Conservation (phyloP, 2,888 invertebrate species). For the Frankliniella intonsa region DNA sequence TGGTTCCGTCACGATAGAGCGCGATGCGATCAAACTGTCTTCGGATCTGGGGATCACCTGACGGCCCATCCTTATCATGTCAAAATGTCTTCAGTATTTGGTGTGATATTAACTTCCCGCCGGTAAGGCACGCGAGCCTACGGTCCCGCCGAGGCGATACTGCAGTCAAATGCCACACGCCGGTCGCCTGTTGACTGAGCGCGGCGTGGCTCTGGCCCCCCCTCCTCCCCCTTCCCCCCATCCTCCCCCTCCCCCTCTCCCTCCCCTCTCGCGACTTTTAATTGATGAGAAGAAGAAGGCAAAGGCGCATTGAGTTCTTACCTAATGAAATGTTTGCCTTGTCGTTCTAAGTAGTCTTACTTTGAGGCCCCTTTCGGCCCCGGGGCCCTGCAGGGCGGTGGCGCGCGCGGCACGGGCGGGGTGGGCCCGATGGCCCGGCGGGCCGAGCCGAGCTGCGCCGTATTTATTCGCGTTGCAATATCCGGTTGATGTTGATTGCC, state of each 20-base stretch:
- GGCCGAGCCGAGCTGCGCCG: not conserved
- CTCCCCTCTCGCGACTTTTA: not conserved
- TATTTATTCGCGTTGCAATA: not conserved
- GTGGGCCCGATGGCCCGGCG: not conserved
- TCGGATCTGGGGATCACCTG: no score
- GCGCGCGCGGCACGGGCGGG: no score
- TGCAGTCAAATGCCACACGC: not conserved
- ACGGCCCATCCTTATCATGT: no score
- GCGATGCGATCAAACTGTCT: no score
- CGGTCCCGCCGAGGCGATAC: not conserved
- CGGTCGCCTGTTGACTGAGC: not conserved
- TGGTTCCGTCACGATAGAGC: no score
- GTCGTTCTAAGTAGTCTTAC: not conserved
- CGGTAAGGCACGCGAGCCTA: no score
- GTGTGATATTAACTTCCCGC: no score
- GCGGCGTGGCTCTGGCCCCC: not conserved
- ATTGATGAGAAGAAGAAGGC: slow-evolving; percentile 11
- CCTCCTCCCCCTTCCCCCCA: no score
- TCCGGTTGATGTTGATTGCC: not conserved
- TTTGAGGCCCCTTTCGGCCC: not conserved
- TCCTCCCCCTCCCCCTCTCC: no score
- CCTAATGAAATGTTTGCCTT: slow-evolving; percentile 18
- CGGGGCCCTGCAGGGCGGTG: no score
- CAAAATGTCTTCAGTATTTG: no score
- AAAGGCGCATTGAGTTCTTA: not conserved